Percentiles rank a stretch among this genome's conserved stretches.
Evolutionary conservation across 2,113 vertebrate species (phyloP).

Genomic region (Crotophaga sulcirostris): DNA sequence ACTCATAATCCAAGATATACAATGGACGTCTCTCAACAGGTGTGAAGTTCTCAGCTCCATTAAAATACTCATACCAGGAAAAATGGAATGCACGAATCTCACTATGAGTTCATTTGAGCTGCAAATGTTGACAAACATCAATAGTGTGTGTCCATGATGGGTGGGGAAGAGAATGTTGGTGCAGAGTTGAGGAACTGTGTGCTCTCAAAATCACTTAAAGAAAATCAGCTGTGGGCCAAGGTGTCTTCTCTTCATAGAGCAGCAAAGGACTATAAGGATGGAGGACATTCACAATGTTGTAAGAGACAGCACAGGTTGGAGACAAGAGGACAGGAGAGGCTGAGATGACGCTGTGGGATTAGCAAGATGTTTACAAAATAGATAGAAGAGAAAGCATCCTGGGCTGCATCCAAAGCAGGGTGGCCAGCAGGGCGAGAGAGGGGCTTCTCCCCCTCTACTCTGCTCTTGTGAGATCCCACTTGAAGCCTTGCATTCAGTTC

Average conservation of each 20-base stretch:
- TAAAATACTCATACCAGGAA: not conserved
- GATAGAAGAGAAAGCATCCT: not conserved
- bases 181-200: not conserved
- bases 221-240: not conserved
- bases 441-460: too few relatives aligned
- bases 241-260: not conserved
- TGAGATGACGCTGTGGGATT: not conserved
- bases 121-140: not conserved
- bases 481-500: too few relatives aligned
- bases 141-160: not conserved
- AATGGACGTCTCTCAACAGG: not conserved
- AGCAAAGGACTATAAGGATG: not conserved
- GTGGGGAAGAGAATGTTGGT: not conserved
- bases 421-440: too few relatives aligned
- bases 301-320: not conserved
- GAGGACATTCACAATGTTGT: not conserved
- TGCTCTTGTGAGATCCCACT: too few relatives aligned
- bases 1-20: fast-evolving
- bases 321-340: not conserved
- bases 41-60: not conserved
- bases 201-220: not conserved
- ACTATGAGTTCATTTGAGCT: not conserved
- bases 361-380: not conserved
- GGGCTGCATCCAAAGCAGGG: too few relatives aligned
- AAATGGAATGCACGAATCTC: fast-evolving